Conservation (phyloP, 92 coral and sea anemone species). For the Chrysogorgia sp. region DNA sequence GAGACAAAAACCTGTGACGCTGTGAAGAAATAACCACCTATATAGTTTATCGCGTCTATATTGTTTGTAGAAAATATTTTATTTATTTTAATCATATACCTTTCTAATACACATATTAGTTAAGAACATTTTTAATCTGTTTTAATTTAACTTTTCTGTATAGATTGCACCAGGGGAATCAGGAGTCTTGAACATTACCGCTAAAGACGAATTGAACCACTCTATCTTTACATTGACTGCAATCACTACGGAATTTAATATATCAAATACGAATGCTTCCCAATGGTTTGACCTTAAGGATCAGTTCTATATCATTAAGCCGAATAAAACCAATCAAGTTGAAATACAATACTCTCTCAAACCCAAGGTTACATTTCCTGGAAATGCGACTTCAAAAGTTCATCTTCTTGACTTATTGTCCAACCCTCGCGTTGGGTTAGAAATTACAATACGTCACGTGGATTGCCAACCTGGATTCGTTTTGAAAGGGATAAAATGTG, state of each 20-base stretch:
- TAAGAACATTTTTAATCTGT: conserved; percentile 1
- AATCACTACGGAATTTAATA: not conserved
- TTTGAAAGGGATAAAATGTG: conserved; percentile 60
- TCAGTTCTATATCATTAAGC: not conserved
- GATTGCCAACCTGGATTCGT: conserved; percentile 79
- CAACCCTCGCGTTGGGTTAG: not conserved
- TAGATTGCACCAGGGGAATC: conserved; percentile 89
- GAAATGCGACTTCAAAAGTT: not conserved
- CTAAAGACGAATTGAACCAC: conserved; percentile 76
- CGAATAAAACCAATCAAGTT: not conserved
- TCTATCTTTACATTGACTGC: conserved; percentile 68
- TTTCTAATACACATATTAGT: no score
- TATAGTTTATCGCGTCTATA: no score
- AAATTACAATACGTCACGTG: not conserved
- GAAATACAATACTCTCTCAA: conserved; percentile 11
- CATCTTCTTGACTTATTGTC: conserved; percentile 9
- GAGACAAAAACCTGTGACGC: no score
- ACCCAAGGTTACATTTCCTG: not conserved
- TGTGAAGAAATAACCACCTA: no score
- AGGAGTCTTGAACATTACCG: conserved; percentile 60
- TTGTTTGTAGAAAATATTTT: no score
- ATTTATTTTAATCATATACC: no score
- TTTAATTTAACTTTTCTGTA: not conserved
- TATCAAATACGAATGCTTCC: not conserved
- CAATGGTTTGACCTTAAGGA: not conserved